phyloP scores from a whole-genome alignment of 2,888 invertebrate genomes.

The Nomada goodeniana region DNA sequence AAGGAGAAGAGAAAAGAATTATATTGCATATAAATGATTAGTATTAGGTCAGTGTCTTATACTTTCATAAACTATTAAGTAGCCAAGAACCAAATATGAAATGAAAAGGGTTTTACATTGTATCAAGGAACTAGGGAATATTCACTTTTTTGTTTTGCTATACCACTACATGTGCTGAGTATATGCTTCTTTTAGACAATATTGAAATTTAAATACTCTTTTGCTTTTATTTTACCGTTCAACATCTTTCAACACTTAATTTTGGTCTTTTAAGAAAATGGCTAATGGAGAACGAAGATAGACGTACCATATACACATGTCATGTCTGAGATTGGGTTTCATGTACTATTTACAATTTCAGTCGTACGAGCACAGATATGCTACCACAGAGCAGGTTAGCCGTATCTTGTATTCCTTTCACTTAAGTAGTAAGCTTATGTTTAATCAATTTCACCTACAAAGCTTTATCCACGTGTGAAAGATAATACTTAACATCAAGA shows the following conservation, averaged over 20 bases:
- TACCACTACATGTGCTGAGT: constrained; percentile 69
- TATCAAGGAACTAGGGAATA: constrained; percentile 67
- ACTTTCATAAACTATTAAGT: constrained; percentile 63
- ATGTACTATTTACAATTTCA: constrained; percentile 75
- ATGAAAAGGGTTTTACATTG: constrained; percentile 57
- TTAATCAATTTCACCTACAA: constrained; percentile 54
- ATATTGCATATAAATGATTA: constrained; percentile 74
- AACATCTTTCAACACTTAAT: constrained; percentile 69
- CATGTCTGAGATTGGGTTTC: constrained; percentile 61
- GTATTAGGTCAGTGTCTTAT: constrained; percentile 63
- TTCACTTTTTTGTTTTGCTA: constrained; percentile 63
- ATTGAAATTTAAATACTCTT: constrained; percentile 70
- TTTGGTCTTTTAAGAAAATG: constrained; percentile 70
- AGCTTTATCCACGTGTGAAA: constrained; percentile 60
- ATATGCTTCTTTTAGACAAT: constrained; percentile 64
- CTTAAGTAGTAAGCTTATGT: constrained; percentile 64
- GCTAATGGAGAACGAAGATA: constrained; percentile 68
- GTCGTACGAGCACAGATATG: constrained; percentile 70
- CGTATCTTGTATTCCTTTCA: constrained; percentile 63
- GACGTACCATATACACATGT: constrained; percentile 66
- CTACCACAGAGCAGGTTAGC: constrained; percentile 58
- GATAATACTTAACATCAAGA: constrained; percentile 66
- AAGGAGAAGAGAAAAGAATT: constrained; percentile 60
- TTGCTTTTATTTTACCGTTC: constrained; percentile 66
- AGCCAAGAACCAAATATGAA: constrained; percentile 63